Base-by-base conservation (phyloP, 2,888 invertebrate species). In the Drosophila phalerata region DNA sequence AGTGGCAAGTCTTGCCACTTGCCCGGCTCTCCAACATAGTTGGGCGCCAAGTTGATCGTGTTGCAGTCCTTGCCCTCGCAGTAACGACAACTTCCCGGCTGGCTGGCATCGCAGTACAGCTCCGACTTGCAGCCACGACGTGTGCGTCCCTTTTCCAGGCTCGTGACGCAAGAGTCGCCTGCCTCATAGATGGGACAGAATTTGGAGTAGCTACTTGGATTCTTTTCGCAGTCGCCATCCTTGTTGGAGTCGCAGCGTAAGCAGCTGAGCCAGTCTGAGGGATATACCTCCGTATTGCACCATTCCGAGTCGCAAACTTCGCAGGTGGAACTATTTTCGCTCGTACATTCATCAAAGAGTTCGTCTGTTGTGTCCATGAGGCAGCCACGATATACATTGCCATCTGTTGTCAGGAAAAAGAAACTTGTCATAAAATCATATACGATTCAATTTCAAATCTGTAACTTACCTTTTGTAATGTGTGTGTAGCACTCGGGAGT, bases 1-100 rank as follows among this genome's bases (percentile, higher is more conserved):
- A 92, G 74, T 0, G 92, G 92, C 48, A 92, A 60, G 28, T 79
- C 89, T 62, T 91, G 91, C 92, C 92, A 92, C 67, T 79, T 83
- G 17, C 92, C 92, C 0, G 91, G 89, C 6, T 84, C 83, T 0
- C 92, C 92, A 1, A 91, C 77, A 47, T 74, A 79, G 4, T 8
- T 52, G 10, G 69, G 66, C 15, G 80, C 43, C 22, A 92, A 47
- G 45, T 92, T 79, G 1, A 82, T 56, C 1, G 58, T 38, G 34
- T 92, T 92, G 63, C 92, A 92, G 22, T 92, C 82, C 11, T 80
- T 65, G 1, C 45, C 62, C n/a, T 75, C 55, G 52, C 91, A 91
- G 3, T 84, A 42, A 5, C 90, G 85, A 28, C 91, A 91, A 8
- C 34, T 88, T 11, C 61, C 66, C 13, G 71, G 64, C 17, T 84